These are phyloP conservation scores for Dermochelys coriacea DNA, from an alignment of 2,797 vertebrate species.

Conservation along the genomic window DNA sequence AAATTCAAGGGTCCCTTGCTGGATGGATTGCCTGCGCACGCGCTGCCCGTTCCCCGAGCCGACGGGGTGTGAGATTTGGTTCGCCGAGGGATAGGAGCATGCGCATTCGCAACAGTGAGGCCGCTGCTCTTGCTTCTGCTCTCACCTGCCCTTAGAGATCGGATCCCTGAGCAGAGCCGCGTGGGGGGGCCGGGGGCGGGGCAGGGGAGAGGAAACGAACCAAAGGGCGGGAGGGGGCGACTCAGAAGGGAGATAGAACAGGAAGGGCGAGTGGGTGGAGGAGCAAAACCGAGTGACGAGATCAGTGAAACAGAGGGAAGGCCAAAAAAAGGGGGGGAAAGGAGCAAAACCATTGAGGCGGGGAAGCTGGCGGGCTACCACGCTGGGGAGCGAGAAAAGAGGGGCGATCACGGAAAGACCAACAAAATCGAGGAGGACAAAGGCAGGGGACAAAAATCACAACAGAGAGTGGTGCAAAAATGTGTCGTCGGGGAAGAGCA, in stretches of 20 bases:
- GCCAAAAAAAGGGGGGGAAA: background rate
- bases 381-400: background rate
- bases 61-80: background rate
- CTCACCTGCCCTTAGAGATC: background rate
- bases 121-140: background rate
- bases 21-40: slow-evolving; percentile 30
- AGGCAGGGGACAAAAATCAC: background rate
- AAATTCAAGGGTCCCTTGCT: slow-evolving; percentile 48
- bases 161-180: background rate
- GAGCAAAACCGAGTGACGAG: rapidly evolving
- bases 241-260: rapidly evolving
- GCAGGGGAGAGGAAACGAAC: background rate
- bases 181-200: background rate
- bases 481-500: too few species aligned
- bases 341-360: background rate
- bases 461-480: too few species aligned
- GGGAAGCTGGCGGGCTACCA: background rate
- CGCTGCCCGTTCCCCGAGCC: background rate
- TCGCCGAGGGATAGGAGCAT: slow-evolving; percentile 17
- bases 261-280: background rate
- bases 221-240: background rate
- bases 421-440: background rate
- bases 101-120: background rate
- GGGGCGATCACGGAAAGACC: background rate
- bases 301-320: background rate